phyloP scores from a whole-genome alignment of 2,888 invertebrate genomes.

The Miltochrista miniata region DNA sequence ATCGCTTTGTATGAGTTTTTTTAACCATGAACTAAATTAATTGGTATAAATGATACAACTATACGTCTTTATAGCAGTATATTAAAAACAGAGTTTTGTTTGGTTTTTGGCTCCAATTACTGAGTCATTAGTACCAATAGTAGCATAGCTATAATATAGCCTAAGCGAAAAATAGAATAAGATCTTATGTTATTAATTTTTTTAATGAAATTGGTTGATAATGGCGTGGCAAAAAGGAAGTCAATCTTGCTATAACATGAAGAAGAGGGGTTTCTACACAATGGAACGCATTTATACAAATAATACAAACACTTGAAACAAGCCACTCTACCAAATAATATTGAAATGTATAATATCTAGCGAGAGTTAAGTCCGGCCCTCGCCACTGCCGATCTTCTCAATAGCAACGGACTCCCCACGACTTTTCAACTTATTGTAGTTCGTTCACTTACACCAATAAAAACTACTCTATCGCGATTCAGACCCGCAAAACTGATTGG shows the following conservation, averaged over 20 bases:
- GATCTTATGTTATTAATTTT: not conserved
- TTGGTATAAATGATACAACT: too few species aligned
- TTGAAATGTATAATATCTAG: slow-evolving; percentile 55
- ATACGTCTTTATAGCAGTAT: too few species aligned
- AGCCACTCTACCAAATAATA: slow-evolving; percentile 66
- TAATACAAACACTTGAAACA: slow-evolving; percentile 58
- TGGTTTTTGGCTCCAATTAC: too few species aligned
- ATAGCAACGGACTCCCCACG: slow-evolving; percentile 76
- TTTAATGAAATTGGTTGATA: not conserved
- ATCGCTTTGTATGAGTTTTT: too few species aligned
- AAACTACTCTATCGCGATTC: slow-evolving; percentile 58
- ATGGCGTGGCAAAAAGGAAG: slow-evolving; percentile 78
- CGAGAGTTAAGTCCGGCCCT: slow-evolving; percentile 78
- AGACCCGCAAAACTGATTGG: slow-evolving; percentile 51
- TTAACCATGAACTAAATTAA: too few species aligned
- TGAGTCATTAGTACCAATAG: too few species aligned
- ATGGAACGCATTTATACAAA: slow-evolving; percentile 46
- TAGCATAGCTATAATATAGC: too few species aligned
- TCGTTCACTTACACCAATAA: slow-evolving; percentile 38
- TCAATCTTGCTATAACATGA: slow-evolving; percentile 77
- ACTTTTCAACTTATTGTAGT: rapidly evolving
- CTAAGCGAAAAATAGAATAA: too few species aligned
- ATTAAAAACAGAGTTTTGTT: too few species aligned
- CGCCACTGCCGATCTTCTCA: slow-evolving; percentile 76
- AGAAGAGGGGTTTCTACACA: slow-evolving; percentile 68